Base-by-base conservation (phyloP, 2,113 vertebrate genomes). In the Pelmatolapia mariae region DNA sequence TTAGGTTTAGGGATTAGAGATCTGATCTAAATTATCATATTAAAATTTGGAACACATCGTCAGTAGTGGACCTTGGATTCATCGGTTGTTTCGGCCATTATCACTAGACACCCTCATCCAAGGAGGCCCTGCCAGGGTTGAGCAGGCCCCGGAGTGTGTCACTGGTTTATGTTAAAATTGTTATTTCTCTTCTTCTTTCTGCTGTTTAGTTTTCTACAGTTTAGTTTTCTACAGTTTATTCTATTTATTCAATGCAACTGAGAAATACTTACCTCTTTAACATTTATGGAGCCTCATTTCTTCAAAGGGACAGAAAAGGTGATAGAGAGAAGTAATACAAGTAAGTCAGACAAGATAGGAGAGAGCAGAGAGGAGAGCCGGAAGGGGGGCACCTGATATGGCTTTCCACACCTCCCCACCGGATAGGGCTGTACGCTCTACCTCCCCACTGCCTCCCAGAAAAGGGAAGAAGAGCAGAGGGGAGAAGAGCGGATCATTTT, bases 391-490 rank as follows among this genome's bases (percentile, higher is more conserved):
- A 1, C 22, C 54, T 8, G 6, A 56, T 56, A 2, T 56, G 54
- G 54, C 22, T 26, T 56, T 5, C 54, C 54, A 56, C 22, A 56
- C 54, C 11, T 56, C 54, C 54, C 54, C 11, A 3, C 53, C 1
- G 6, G 53, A 24, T 24, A 0, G 1, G 10, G 2, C 53, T 54
- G 53, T 0, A 0, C 1, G 3, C 53, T 7, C 22, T 26, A 56
- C 6, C 54, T 13, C 6, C 54, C 54, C 22, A 56, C 22, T 56
- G 22, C 54, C 2, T 56, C 11, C 53, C 53, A 56, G 22, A 56
- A 56, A 56, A 56, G 22, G 26, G 26, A 4, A 26, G 26, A 26
- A 26, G 26, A 26, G 26, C 26, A 24, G 24, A 24, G 24, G 54
- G 11, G 11, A 56, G 54, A 8, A 56, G 22, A 56, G 11, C 2